Evolutionary conservation across 1,140 invertebrate species (phyloP).

Genomic region (Plodia interpunctella): DNA sequence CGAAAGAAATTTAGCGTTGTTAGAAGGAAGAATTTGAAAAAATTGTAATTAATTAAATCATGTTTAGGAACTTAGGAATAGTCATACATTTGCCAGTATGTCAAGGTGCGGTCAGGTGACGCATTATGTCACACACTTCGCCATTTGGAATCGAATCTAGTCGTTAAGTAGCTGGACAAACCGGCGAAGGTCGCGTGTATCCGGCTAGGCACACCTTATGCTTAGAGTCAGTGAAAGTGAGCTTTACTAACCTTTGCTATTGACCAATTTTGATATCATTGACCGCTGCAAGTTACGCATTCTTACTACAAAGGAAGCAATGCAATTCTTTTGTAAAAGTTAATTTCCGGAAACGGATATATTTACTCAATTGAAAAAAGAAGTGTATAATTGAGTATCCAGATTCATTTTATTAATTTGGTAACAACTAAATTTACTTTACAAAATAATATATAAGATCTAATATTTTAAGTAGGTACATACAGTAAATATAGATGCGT

Average conservation of each 20-base stretch:
- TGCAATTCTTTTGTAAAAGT: no score
- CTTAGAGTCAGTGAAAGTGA: constrained; percentile 37
- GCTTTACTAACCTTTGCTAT: constrained; percentile 26
- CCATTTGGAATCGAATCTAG: constrained; percentile 46
- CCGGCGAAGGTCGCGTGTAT: constrained; percentile 56
- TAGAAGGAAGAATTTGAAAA: no score
- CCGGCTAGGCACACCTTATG: constrained; percentile 29
- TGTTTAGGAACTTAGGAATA: neutral
- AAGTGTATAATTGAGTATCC: no score
- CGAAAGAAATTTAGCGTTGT: no score
- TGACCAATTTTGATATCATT: constrained; percentile 26
- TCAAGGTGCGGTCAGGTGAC: constrained; percentile 60
- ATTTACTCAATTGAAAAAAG: no score
- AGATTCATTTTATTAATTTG: no score
- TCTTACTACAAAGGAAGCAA: constrained; percentile 28
- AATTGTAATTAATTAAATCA: no score
- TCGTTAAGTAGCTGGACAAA: constrained; percentile 53
- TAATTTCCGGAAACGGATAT: no score
- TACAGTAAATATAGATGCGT: no score
- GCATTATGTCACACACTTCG: constrained; percentile 58
- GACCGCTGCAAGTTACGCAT: constrained; percentile 17
- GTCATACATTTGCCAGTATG: constrained; percentile 23
- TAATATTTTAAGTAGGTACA: no score
- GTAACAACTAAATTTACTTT: no score
- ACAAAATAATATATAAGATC: no score